phyloP scores from a whole-genome alignment of 1,140 invertebrate species.

The Penaeus vannamei region DNA sequence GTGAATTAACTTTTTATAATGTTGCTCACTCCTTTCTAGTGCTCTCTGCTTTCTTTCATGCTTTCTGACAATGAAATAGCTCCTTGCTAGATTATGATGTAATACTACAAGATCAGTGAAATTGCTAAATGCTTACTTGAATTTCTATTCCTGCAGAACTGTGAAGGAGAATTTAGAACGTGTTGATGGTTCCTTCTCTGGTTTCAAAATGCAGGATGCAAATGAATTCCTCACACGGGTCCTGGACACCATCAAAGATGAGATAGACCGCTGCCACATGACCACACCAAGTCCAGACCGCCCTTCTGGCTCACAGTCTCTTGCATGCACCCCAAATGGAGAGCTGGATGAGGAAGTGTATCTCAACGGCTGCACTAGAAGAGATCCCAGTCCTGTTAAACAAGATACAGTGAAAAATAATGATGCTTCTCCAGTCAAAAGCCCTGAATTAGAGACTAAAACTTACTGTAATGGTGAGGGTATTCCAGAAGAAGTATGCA shows the following conservation, averaged over 20 bases:
- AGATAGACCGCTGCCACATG: conserved; percentile 63
- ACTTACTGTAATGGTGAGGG: not conserved
- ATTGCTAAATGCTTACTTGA: not conserved
- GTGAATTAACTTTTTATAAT: not conserved
- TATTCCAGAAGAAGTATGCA: not conserved
- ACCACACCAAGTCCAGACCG: conserved; percentile 43
- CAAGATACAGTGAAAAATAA: not conserved
- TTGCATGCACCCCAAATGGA: conserved; percentile 8
- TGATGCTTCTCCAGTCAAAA: not conserved
- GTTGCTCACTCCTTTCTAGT: not conserved
- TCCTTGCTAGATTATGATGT: not conserved
- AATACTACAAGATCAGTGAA: not conserved
- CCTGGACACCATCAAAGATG: conserved; percentile 68
- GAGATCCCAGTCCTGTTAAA: not conserved
- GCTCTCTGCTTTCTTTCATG: not conserved
- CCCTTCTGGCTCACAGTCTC: not conserved
- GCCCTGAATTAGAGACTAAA: not conserved
- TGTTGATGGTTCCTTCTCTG: conserved; percentile 67
- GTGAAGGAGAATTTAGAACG: conserved; percentile 66
- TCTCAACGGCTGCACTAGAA: conserved; percentile 2
- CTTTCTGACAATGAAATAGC: not conserved
- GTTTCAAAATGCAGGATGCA: conserved; percentile 68
- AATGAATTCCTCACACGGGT: conserved; percentile 68
- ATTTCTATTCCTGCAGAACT: conserved; percentile 50
- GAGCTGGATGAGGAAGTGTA: conserved; percentile 18